These are phyloP conservation scores for Dreissena rostriformis DNA, from an alignment of 1,140 invertebrate genomes.

Conservation along the genomic window DNA sequence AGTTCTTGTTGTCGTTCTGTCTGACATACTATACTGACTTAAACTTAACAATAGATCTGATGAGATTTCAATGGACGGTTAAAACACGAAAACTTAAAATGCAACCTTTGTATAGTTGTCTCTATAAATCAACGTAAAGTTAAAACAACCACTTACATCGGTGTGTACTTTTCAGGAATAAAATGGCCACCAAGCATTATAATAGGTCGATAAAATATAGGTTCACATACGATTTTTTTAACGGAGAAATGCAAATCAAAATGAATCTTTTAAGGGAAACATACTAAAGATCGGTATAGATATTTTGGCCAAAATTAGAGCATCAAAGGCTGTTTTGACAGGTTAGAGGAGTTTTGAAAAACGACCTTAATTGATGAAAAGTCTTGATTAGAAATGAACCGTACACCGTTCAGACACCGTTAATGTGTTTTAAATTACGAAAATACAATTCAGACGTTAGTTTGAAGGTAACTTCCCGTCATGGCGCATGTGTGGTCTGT, in stretches of 20 bases:
- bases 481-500: not conserved
- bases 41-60: no score
- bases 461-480: not conserved
- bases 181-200: no score
- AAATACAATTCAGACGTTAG: conserved; percentile 37
- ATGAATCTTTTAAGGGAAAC: conserved; percentile 33
- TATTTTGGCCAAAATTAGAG: conserved; percentile 36
- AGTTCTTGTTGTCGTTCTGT: no score
- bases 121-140: no score
- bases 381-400: not conserved
- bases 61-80: no score
- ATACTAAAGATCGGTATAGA: conserved; percentile 36
- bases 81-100: no score
- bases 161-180: no score
- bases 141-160: no score
- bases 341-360: conserved; percentile 33
- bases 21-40: no score
- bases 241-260: conserved; percentile 23
- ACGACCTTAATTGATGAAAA: conserved; percentile 28
- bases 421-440: conserved; percentile 57
- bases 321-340: conserved; percentile 53
- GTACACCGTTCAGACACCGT: conserved; percentile 7
- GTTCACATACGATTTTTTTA: not conserved
- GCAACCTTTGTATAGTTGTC: no score
- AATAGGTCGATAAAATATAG: no score